Conservation (phyloP, 2,113 vertebrate genomes). For the Setophaga petechia region DNA sequence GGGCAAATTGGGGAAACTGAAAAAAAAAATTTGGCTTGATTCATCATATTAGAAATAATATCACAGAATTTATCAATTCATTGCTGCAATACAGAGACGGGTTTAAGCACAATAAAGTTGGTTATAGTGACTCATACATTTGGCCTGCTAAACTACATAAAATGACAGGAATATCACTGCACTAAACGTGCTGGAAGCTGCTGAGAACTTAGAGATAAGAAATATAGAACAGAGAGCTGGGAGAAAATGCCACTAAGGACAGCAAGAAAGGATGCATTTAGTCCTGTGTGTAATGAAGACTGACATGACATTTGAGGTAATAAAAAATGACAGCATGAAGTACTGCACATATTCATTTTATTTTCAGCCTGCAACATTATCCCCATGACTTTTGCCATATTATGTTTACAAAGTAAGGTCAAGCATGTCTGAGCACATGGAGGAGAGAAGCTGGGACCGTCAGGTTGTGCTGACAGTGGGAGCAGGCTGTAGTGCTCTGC, state of each 20-base stretch:
- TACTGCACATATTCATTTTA: neutral
- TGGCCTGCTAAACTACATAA: neutral
- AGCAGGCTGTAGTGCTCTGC: neutral
- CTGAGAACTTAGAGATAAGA: neutral
- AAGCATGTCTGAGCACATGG: neutral
- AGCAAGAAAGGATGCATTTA: neutral
- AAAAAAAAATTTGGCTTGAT: neutral
- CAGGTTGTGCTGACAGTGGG: neutral
- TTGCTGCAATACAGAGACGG: neutral
- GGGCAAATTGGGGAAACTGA: neutral
- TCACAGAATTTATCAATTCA: neutral
- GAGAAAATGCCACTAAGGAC: neutral
- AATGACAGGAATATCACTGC: neutral
- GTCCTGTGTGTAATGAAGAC: neutral
- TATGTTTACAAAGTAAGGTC: conserved; percentile 31
- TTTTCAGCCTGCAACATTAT: neutral
- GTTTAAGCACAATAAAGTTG: neutral
- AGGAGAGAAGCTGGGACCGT: neutral
- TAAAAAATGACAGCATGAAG: conserved; percentile 4
- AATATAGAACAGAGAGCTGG: neutral
- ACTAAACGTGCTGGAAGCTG: neutral
- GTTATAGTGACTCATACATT: neutral
- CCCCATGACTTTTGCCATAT: neutral
- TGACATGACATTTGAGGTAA: conserved; percentile 16
- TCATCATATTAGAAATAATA: neutral